phyloP scores from a whole-genome alignment of 2,888 invertebrate species.

The Hydriomena furcata region DNA sequence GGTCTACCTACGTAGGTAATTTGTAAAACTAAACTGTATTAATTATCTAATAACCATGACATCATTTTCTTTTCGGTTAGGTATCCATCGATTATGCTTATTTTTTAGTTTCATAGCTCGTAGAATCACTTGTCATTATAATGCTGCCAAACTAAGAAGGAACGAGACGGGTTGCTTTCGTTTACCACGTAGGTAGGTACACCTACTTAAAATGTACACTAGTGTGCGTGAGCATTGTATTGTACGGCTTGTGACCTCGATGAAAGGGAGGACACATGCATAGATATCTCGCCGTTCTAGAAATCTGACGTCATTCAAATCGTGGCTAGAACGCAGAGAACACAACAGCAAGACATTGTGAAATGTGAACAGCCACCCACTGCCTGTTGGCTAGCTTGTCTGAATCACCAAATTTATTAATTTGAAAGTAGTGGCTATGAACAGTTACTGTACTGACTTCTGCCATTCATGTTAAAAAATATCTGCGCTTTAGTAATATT shows the following conservation, averaged over 20 bases:
- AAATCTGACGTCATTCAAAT: conserved; percentile 79
- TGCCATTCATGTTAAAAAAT: conserved; percentile 73
- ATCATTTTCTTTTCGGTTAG: too few relatives aligned
- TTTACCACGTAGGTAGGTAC: conserved; percentile 30
- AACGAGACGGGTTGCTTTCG: conserved; percentile 27
- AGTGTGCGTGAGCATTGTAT: conserved; percentile 69
- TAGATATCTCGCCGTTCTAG: conserved; percentile 73
- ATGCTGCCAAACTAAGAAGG: conserved; percentile 53
- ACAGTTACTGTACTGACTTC: conserved; percentile 77
- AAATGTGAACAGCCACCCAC: conserved; percentile 82
- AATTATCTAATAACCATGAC: too few relatives aligned
- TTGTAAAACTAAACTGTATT: too few relatives aligned
- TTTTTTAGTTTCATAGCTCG: neutral
- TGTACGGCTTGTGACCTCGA: conserved; percentile 74
- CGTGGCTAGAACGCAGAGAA: conserved; percentile 67
- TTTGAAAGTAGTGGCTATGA: conserved; percentile 78
- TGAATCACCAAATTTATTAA: conserved; percentile 65
- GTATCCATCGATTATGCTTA: neutral
- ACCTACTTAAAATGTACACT: conserved; percentile 44
- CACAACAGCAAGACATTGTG: conserved; percentile 73
- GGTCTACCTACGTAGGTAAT: too few relatives aligned
- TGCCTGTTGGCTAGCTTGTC: conserved; percentile 65
- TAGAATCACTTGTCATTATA: conserved; percentile 38
- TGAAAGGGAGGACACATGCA: conserved; percentile 60
- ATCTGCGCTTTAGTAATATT: conserved; percentile 61